These are phyloP conservation scores for Phymastichus coffea DNA, from an alignment of 1,140 invertebrate genomes.

Conservation along the genomic window DNA sequence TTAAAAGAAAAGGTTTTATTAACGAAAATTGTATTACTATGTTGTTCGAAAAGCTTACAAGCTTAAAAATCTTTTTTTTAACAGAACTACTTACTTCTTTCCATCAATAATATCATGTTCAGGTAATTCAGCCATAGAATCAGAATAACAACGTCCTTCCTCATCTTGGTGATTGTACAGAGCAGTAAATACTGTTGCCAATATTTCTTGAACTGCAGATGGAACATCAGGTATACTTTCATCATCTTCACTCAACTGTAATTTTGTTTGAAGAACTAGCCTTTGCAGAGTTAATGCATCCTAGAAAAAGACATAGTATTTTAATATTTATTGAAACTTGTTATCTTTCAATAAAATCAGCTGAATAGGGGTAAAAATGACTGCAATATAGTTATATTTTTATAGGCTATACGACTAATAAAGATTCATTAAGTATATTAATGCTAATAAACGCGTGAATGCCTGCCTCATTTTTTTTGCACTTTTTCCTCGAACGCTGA, in stretches of 20 bases:
- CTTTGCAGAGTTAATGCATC: constrained; percentile 92
- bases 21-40: constrained; percentile 1
- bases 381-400: constrained; percentile 26
- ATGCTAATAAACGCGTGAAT: constrained; percentile 13
- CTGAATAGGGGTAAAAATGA: constrained; percentile 23
- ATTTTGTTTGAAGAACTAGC: constrained; percentile 88
- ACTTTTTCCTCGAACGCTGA: constrained; percentile 46
- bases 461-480: constrained; percentile 44
- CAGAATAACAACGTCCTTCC: constrained; percentile 92
- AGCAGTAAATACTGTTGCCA: constrained; percentile 89
- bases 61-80: too few relatives aligned
- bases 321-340: too few relatives aligned
- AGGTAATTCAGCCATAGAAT: constrained; percentile 91
- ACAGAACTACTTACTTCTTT: constrained; percentile 63
- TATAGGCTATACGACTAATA: constrained; percentile 19
- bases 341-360: constrained; percentile 5
- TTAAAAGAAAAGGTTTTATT: not conserved
- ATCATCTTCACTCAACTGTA: constrained; percentile 82
- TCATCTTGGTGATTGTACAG: constrained; percentile 96
- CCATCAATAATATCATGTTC: constrained; percentile 81
- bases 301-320: constrained; percentile 46
- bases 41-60: too few relatives aligned
- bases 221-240: constrained; percentile 86
- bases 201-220: constrained; percentile 85
- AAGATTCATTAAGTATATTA: constrained; percentile 13